Evolutionary conservation across 92 coral and sea anemone species (phyloP).

Genomic region (Nematostella vectensis): DNA sequence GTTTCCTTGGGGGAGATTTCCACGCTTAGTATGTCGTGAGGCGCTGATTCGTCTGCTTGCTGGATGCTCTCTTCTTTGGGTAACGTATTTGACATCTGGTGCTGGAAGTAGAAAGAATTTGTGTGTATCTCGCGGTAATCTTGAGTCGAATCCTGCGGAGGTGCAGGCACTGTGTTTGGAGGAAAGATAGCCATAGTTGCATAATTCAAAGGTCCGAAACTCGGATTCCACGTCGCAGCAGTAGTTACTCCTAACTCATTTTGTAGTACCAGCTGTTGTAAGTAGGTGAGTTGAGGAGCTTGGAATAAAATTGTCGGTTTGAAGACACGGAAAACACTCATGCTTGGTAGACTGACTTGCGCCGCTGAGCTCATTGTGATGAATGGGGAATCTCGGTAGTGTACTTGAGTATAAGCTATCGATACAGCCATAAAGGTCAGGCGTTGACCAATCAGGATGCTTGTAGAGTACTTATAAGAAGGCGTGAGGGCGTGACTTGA

Average conservation of each 20-base stretch:
- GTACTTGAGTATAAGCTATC: constrained; percentile 46
- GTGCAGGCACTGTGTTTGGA: constrained; percentile 49
- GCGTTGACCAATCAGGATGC: constrained; percentile 56
- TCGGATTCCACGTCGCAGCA: constrained; percentile 63
- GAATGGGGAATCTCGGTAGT: constrained; percentile 8
- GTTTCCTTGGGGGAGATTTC: background rate
- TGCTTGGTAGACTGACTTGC: constrained; percentile 67
- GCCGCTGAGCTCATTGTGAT: constrained; percentile 24
- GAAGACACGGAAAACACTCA: constrained; percentile 80
- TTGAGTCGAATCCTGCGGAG: constrained; percentile 22
- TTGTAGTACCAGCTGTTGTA: constrained; percentile 49
- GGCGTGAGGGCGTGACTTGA: too few species aligned
- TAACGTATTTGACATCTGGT: constrained; percentile 23
- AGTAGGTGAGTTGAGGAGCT: constrained; percentile 62
- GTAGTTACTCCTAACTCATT: constrained; percentile 37
- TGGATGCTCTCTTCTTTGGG: constrained; percentile 27
- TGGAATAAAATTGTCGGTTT: constrained; percentile 82
- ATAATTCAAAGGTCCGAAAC: constrained; percentile 40
- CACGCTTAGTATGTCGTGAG: background rate
- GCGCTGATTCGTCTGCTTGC: background rate
- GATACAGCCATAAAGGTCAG: constrained; percentile 58
- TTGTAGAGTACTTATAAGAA: too few species aligned
- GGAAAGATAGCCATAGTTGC: constrained; percentile 36
- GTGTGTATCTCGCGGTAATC: constrained; percentile 6
- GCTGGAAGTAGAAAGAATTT: constrained; percentile 1